Conservation (phyloP, 2,888 invertebrate genomes). For the Amphimallon solstitiale region DNA sequence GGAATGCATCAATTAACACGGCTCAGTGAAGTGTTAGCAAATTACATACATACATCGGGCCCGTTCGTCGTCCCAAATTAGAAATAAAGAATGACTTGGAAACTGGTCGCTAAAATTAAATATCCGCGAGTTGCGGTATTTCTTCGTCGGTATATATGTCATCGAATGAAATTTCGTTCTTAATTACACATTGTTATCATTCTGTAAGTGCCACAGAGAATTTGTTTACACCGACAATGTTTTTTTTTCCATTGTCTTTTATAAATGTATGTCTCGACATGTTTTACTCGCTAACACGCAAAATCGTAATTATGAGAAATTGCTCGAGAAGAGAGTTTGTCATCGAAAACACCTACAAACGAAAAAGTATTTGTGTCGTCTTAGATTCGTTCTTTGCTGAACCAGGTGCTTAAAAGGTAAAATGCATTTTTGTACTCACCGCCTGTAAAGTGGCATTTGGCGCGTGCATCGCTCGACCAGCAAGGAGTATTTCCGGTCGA, state of each 20-base stretch:
- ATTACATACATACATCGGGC: constrained; percentile 14
- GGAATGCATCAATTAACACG: constrained; percentile 23
- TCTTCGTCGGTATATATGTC: constrained; percentile 1
- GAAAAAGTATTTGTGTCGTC: too few relatives aligned
- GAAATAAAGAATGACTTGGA: constrained; percentile 19
- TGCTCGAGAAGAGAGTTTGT: too few relatives aligned
- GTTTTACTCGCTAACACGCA: neutral
- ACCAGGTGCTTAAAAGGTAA: too few relatives aligned
- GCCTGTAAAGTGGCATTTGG: too few relatives aligned
- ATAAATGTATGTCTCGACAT: neutral
- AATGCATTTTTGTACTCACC: too few relatives aligned
- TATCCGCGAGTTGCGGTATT: constrained; percentile 14
- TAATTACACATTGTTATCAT: constrained; percentile 22
- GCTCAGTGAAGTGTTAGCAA: constrained; percentile 19
- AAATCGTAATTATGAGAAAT: too few relatives aligned
- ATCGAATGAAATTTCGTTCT: constrained; percentile 10
- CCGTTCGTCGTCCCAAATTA: constrained; percentile 18
- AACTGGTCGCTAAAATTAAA: constrained; percentile 15
- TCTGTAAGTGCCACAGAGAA: neutral
- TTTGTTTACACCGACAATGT: neutral
- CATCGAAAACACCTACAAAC: too few relatives aligned
- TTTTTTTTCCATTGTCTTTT: neutral
- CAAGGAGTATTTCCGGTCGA: too few relatives aligned
- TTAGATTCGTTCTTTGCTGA: too few relatives aligned
- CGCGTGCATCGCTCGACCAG: too few relatives aligned